Conservation (phyloP, 2,888 invertebrate genomes). For the Abrostola tripartita region DNA sequence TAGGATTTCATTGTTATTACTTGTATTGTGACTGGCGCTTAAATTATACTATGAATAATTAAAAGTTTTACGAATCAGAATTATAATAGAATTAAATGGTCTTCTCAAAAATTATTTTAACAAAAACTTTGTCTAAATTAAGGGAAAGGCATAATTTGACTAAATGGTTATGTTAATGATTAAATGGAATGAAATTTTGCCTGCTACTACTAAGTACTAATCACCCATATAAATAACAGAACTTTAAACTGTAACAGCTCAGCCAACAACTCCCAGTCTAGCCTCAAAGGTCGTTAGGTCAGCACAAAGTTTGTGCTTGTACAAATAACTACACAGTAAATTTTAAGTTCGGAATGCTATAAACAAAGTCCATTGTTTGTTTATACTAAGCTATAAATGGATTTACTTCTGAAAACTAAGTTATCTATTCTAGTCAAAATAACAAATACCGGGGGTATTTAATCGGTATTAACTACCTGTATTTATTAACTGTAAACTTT, state of each 20-base stretch:
- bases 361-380: conserved; percentile 36
- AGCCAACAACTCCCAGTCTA: conserved; percentile 18
- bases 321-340: conserved; percentile 50
- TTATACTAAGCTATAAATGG: conserved; percentile 28
- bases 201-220: neutral
- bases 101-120: no score
- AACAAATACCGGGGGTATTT: conserved; percentile 15
- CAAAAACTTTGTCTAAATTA: neutral
- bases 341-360: conserved; percentile 38
- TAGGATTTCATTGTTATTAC: no score
- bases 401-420: conserved; percentile 33
- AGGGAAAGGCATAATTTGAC: no score
- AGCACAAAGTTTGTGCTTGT: conserved; percentile 40
- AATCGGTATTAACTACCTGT: no score
- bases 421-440: conserved; percentile 20
- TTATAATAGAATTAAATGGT: no score
- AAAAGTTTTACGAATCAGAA: no score
- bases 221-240: conserved; percentile 9
- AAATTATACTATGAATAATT: no score
- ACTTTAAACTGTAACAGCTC: conserved; percentile 4
- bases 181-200: no score
- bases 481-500: conserved; percentile 8
- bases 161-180: no score
- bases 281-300: conserved; percentile 35
- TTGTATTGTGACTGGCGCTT: no score